Base-by-base conservation (phyloP, 2,797 vertebrate genomes). In the Gymnoscopelus braueri region DNA sequence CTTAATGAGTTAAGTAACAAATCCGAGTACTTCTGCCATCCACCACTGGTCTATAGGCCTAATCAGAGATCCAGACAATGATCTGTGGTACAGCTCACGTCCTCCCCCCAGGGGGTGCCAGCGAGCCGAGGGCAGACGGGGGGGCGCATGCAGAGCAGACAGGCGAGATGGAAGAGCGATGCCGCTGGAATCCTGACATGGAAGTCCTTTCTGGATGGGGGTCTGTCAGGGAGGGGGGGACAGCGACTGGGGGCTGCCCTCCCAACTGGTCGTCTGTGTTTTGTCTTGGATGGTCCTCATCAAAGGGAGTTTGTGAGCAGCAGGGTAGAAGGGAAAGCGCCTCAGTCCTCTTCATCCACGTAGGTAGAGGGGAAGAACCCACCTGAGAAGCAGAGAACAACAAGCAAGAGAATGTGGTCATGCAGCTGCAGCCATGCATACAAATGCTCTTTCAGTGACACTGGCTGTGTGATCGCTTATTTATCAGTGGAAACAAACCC, bases 281-380 rank as follows among this genome's bases (percentile, higher is more conserved):
- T n/a, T 60, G 58, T 14, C 9, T 10, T 44, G 39, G 39, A 44
- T 44, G 63, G 64, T 78, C 61, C 61, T 82, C 62, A 78, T 85
- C 77, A 82, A 70, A 78, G 67, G 78, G 63, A 67, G 57, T 5
- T 39, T 44, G 7, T 44, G 39, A 8, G 39, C 39, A 10, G 39
- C 39, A 3, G 39, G 39, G 9, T 44, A 8, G 39, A 44, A 10
- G 39, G 39, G 39, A 9, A 7, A 10, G 39, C 5, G 32, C 39
- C 39, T 92, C 88, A 98, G 63, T 96, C 96, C 19, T 97, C 97
- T 68, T 98, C 96, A 81, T 98, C 96, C 76, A 98, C 97, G 0
- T 97, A 98, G 4, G 95, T 96, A 58, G 96, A 98, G 65, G 97
- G 97, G 90, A 98, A 98, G 96, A 96, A 98, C 79, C 97, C 87